These are phyloP conservation scores for Drosophila pseudoananassae DNA, from an alignment of 1,140 invertebrate species.

Conservation along the genomic window DNA sequence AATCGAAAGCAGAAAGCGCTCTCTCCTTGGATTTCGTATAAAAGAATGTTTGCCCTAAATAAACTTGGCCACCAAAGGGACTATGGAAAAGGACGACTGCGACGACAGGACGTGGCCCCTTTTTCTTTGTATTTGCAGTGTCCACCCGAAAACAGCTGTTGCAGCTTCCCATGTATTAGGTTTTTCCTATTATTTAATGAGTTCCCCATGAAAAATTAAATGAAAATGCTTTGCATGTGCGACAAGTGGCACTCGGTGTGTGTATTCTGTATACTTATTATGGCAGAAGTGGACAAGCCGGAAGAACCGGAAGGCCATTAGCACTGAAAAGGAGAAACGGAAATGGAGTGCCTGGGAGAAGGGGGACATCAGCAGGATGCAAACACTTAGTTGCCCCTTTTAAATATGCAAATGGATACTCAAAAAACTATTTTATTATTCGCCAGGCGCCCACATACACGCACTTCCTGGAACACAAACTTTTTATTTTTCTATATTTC, in stretches of 20 bases:
- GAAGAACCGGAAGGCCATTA: constrained; percentile 31
- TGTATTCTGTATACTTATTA: background rate
- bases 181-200: constrained; percentile 38
- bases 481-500: constrained; percentile 25
- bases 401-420: constrained; percentile 57
- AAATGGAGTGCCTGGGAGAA: background rate
- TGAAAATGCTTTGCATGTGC: constrained; percentile 21
- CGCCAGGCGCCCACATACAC: constrained; percentile 24
- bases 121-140: background rate
- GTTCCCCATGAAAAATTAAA: constrained; percentile 39
- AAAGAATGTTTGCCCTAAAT: constrained; percentile 42
- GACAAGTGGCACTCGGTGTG: constrained; percentile 23
- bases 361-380: background rate
- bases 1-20: constrained; percentile 22
- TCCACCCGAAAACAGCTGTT: constrained; percentile 32
- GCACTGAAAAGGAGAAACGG: constrained; percentile 2
- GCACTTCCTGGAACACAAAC: constrained; percentile 23
- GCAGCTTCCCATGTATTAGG: constrained; percentile 2
- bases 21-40: constrained; percentile 32
- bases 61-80: constrained; percentile 46
- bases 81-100: background rate
- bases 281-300: background rate
- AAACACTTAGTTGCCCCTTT: constrained; percentile 40
- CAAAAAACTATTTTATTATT: constrained; percentile 52
- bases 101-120: background rate